Base-by-base conservation (phyloP, 2,888 invertebrate genomes). In the Iphiclides podalirius region DNA sequence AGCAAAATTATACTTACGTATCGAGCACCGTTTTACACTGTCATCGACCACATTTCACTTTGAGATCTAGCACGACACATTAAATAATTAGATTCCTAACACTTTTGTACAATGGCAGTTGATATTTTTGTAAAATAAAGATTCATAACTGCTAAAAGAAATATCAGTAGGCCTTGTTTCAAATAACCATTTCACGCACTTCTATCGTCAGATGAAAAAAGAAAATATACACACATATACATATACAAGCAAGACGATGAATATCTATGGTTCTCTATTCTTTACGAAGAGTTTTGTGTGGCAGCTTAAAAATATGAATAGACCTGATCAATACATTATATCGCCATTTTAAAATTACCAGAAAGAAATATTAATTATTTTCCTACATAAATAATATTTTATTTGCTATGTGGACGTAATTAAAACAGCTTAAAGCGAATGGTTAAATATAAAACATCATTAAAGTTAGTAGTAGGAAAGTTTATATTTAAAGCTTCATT, bases 21-120 rank as follows among this genome's bases (percentile, higher is more conserved):
- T 79, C 49, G 57, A 63, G 55, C 75, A 77, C 76, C 72, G 79
- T 79, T 85, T 84, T 82, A 84, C 82, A 73, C 77, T 83, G 85
- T 86, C 86, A 84, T 87, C 75, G 72, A 79, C 78, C 85, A 86
- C 87, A 87, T 84, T 86, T 81, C 77, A 78, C 72, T 76, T 63
- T 58, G 52, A 63, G 68, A 72, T 75, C 64, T 69, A 70, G 61
- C 72, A 75, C 75, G 70, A 70, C 70, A 74, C 72, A 63, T 64
- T 67, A 60, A 59, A 70, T 60, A 56, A 61, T 66, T 64, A 60
- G 60, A 64, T 66, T 64, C 59, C 57, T 63, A 58, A 58, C 58
- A 68, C 68, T 59, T 57, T 57, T 63, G 64, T 59, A 55, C 53
- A 56, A 63, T 52, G 47, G 57, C 62, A 57, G 60, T 64, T 57